Conservation (phyloP, 2,113 vertebrate species). For the Pterocles burchelli region DNA sequence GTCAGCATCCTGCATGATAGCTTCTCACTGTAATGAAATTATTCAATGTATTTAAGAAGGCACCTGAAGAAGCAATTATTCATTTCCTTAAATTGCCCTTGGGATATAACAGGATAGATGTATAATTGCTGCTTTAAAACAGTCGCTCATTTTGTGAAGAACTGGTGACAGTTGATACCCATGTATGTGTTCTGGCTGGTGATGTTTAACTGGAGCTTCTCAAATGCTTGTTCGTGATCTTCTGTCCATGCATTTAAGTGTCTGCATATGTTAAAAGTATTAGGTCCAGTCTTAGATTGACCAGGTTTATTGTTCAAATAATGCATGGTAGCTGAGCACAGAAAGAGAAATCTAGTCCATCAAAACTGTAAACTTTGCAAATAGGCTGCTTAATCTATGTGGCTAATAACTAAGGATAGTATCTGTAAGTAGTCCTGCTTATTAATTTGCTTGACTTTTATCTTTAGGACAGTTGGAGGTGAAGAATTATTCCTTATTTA, state of each 20-base stretch:
- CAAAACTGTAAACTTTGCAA: not conserved
- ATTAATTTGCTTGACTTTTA: not conserved
- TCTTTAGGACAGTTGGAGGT: not conserved
- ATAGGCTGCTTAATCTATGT: not conserved
- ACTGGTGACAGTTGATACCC: accelerated
- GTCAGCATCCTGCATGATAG: not conserved
- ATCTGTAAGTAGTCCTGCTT: not conserved
- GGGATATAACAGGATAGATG: not conserved
- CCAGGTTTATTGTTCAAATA: not conserved
- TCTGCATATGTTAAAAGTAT: not conserved
- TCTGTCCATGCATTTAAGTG: not conserved
- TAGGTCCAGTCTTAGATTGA: not conserved
- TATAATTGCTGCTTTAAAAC: not conserved
- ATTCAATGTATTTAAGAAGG: not conserved
- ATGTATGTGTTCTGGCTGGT: not conserved
- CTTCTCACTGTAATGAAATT: not conserved
- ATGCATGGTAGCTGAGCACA: not conserved
- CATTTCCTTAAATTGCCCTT: no score
- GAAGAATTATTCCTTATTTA: not conserved
- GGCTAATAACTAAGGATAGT: not conserved
- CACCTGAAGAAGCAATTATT: not conserved
- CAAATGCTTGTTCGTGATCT: not conserved
- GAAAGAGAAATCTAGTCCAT: not conserved
- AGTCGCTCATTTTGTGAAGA: not conserved
- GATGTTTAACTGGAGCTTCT: not conserved